Percentiles rank a stretch among this genome's conserved stretches.
These are phyloP conservation scores for Popillia japonica DNA, from an alignment of 1,140 invertebrate genomes.

Conservation along the genomic window DNA sequence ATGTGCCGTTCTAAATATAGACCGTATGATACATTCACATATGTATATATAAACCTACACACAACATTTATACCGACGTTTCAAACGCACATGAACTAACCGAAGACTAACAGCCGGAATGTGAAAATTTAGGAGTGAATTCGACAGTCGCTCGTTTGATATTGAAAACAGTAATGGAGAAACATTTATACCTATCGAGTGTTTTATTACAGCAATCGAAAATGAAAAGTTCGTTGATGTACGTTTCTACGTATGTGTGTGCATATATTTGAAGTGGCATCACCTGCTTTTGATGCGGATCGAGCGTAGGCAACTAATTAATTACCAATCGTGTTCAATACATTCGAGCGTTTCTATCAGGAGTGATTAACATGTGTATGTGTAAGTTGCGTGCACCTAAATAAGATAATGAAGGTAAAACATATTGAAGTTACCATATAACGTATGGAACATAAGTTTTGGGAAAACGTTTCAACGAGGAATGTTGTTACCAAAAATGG, in stretches of 20 bases:
- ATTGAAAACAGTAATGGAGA: constrained; percentile 25
- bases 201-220: constrained; percentile 13
- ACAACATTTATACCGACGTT: not conserved
- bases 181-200: constrained; percentile 30
- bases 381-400: too few relatives aligned
- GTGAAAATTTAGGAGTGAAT: constrained; percentile 13
- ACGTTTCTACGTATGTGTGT: not conserved
- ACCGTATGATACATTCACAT: constrained; percentile 27
- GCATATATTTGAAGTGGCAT: not conserved
- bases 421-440: too few relatives aligned
- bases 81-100: not conserved
- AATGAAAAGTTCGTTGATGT: not conserved
- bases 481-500: too few relatives aligned
- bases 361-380: not conserved
- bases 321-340: not conserved
- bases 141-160: not conserved
- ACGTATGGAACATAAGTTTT: too few relatives aligned
- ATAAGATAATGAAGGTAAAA: too few relatives aligned
- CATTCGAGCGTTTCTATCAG: not conserved
- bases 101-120: not conserved
- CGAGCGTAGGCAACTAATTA: not conserved
- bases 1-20: constrained; percentile 32
- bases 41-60: constrained; percentile 3
- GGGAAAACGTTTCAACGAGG: too few relatives aligned
- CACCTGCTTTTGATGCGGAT: not conserved